phyloP scores from a whole-genome alignment of 92 coral and sea anemone species.

The Diadumene lineata region DNA sequence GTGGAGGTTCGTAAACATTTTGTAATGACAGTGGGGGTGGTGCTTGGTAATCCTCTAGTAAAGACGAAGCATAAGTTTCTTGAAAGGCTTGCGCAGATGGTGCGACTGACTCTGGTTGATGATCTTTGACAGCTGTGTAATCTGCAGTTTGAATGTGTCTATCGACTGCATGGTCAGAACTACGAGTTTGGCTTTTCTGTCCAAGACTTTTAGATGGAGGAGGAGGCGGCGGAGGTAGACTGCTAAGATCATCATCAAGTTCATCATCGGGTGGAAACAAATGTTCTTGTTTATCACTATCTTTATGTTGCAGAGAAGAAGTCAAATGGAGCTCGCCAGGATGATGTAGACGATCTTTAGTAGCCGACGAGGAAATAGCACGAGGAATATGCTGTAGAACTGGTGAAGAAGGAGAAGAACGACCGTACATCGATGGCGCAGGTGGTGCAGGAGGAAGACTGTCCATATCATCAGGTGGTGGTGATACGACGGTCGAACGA shows the following conservation, averaged over 20 bases:
- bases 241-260: conserved; percentile 16
- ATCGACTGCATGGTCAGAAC: background rate
- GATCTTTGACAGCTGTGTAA: no score
- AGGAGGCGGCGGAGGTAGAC: conserved; percentile 58
- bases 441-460: conserved; percentile 74
- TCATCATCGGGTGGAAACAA: background rate
- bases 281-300: background rate
- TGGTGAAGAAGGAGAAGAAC: background rate
- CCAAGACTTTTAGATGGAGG: conserved; percentile 43
- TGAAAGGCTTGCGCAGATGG: background rate
- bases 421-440: conserved; percentile 45
- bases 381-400: conserved; percentile 23
- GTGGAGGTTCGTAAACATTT: background rate
- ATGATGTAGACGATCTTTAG: background rate
- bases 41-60: background rate
- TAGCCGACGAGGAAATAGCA: conserved; percentile 74
- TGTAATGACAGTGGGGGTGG: conserved; percentile 12
- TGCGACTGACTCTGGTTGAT: background rate
- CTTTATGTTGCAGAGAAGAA: conserved; percentile 1
- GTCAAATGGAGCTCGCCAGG: background rate
- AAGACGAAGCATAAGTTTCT: background rate
- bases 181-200: background rate
- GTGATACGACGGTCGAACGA: background rate
- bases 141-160: background rate
- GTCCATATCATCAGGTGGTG: conserved; percentile 26